phyloP scores from a whole-genome alignment of 2,797 vertebrate species.

The Phataginus tricuspis region DNA sequence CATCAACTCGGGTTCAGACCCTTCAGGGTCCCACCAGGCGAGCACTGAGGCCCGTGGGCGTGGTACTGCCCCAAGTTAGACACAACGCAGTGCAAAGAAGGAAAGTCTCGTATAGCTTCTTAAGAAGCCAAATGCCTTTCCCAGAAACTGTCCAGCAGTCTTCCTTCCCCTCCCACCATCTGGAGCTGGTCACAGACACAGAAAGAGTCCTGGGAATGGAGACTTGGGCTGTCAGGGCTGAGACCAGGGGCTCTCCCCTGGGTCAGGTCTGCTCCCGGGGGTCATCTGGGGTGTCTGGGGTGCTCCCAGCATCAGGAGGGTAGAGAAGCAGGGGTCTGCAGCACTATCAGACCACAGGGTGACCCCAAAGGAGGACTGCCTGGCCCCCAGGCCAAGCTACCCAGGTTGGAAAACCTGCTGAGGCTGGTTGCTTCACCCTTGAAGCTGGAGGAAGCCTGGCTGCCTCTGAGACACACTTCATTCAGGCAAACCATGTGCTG shows the following conservation, averaged over 20 bases:
- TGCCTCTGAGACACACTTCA: background rate
- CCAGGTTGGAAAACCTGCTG: fast-evolving
- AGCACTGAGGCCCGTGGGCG: fast-evolving
- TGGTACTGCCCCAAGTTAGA: no score
- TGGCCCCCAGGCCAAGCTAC: background rate
- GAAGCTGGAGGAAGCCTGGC: background rate
- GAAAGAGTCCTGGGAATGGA: background rate
- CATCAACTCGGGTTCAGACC: background rate
- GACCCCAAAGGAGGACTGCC: fast-evolving
- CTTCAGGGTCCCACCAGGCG: fast-evolving
- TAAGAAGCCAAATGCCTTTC: background rate
- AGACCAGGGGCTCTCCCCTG: background rate
- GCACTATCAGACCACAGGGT: fast-evolving
- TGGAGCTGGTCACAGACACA: background rate
- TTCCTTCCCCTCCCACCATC: background rate
- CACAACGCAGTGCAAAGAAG: background rate
- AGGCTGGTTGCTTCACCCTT: background rate
- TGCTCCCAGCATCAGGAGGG: background rate
- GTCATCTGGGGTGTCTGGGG: background rate
- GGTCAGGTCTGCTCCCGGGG: background rate
- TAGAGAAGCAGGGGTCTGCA: fast-evolving
- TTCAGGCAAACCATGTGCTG: no score
- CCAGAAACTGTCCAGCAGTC: background rate
- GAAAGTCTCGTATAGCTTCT: fast-evolving
- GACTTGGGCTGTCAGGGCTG: fast-evolving